Percentiles rank a stretch among this genome's conserved stretches.
phyloP scores from a whole-genome alignment of 2,113 vertebrate species.

The Hydropotes inermis region DNA sequence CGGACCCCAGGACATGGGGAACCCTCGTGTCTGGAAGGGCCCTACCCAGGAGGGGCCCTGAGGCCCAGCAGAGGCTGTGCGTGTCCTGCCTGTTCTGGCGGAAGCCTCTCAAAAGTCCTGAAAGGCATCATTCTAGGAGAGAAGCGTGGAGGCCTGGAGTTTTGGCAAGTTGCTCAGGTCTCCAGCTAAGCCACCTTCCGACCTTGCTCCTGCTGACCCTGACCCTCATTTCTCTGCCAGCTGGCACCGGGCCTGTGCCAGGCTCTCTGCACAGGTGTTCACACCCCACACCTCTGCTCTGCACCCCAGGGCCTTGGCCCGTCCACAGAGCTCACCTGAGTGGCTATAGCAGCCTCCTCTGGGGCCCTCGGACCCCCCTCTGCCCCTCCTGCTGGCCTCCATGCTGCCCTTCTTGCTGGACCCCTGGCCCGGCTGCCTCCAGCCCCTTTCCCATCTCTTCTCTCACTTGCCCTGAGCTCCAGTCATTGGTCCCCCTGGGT shows the following conservation, averaged over 20 bases:
- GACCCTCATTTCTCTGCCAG: accelerated
- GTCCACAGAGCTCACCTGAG: not conserved
- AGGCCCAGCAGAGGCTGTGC: accelerated
- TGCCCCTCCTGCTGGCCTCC: not conserved
- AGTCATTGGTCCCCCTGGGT: accelerated
- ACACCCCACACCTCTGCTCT: not conserved
- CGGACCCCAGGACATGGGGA: accelerated
- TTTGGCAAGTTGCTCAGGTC: not conserved
- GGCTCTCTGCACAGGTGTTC: not conserved
- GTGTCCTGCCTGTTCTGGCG: not conserved
- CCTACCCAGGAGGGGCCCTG: accelerated
- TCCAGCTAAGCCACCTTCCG: not conserved
- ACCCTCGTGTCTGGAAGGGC: not conserved
- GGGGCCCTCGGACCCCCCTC: accelerated
- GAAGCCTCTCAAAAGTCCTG: not conserved
- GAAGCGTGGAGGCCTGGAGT: accelerated
- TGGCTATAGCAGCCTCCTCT: not conserved
- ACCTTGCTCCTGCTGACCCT: not conserved
- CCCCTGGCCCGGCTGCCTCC: not conserved
- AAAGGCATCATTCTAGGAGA: not conserved
- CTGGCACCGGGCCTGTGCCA: accelerated
- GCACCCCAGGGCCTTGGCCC: not conserved
- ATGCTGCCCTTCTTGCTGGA: not conserved
- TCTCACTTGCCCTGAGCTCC: not conserved
- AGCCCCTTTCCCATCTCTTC: not conserved